phyloP scores from a whole-genome alignment of 2,113 vertebrate genomes.

The Limnothrissa miodon region DNA sequence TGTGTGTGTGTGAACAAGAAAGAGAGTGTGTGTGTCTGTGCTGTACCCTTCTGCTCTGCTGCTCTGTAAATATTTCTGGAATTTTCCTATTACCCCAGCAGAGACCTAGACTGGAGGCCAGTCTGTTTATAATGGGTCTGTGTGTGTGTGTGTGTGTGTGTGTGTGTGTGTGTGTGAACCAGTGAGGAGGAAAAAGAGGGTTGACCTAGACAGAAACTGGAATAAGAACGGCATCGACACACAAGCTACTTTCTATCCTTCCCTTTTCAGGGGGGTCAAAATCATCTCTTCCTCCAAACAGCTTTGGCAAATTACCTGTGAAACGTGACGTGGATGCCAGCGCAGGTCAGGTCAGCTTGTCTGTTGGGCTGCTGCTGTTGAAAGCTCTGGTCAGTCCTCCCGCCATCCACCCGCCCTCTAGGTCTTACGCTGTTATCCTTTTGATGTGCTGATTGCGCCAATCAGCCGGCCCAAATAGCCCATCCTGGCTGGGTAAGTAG shows the following conservation, averaged over 20 bases:
- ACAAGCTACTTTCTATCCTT: neutral
- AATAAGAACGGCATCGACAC: neutral
- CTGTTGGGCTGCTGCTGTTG: neutral
- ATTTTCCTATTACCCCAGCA: constrained; percentile 58
- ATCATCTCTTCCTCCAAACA: neutral
- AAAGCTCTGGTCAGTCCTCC: neutral
- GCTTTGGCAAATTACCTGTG: neutral
- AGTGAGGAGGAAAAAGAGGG: neutral
- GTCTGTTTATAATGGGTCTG: neutral
- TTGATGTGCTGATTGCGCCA: neutral
- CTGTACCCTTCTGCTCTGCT: constrained; percentile 38
- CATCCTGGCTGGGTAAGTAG: neutral
- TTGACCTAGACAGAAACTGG: neutral
- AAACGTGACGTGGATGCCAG: neutral
- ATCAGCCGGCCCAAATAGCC: neutral
- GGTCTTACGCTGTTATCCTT: neutral
- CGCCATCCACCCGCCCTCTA: neutral
- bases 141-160: constrained; percentile 22
- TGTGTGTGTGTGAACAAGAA: neutral
- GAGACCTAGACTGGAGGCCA: constrained; percentile 26
- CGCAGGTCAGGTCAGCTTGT: neutral
- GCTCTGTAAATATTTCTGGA: constrained; percentile 61
- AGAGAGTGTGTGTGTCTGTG: constrained; percentile 1
- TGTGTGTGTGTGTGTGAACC: constrained; percentile 55
- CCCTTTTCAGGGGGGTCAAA: neutral